phyloP scores from a whole-genome alignment of 2,888 invertebrate species.

The Microctonus brassicae region DNA sequence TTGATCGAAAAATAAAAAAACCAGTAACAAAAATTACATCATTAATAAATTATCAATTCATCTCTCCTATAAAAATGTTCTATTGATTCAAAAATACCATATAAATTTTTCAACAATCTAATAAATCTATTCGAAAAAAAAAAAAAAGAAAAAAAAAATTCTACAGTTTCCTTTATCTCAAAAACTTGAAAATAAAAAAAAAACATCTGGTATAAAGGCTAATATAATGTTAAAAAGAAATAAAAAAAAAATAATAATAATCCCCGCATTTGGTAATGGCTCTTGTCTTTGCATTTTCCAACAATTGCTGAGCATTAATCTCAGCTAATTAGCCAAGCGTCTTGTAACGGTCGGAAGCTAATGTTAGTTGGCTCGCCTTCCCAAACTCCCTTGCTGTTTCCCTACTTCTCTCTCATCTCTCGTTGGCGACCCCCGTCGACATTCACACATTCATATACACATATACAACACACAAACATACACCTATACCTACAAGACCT shows the following conservation, averaged over 20 bases:
- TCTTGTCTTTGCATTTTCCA: constrained; percentile 49
- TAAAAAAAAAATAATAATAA: not conserved
- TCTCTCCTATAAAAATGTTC: too few species aligned
- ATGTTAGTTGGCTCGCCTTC: constrained; percentile 47
- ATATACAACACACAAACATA: not conserved
- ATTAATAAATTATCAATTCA: too few species aligned
- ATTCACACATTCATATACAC: too few species aligned
- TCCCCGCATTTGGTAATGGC: constrained; percentile 3
- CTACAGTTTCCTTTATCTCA: too few species aligned
- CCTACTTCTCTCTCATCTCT: not conserved
- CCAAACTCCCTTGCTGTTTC: constrained; percentile 48
- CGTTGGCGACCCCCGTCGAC: constrained; percentile 5
- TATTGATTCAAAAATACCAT: too few species aligned
- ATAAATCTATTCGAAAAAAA: too few species aligned
- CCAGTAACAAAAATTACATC: too few species aligned
- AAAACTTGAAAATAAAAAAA: not conserved
- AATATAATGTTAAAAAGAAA: not conserved
- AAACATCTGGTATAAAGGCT: not conserved
- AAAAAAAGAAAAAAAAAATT: too few species aligned
- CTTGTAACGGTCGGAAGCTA: constrained; percentile 55
- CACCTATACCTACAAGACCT: constrained; percentile 46
- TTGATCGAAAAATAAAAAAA: too few species aligned
- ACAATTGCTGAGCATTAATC: constrained; percentile 64
- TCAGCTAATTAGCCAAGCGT: constrained; percentile 60
- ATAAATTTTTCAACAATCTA: too few species aligned